Evolutionary conservation across 2,888 invertebrate species (phyloP).

Genomic region (Trimorus sp.): DNA sequence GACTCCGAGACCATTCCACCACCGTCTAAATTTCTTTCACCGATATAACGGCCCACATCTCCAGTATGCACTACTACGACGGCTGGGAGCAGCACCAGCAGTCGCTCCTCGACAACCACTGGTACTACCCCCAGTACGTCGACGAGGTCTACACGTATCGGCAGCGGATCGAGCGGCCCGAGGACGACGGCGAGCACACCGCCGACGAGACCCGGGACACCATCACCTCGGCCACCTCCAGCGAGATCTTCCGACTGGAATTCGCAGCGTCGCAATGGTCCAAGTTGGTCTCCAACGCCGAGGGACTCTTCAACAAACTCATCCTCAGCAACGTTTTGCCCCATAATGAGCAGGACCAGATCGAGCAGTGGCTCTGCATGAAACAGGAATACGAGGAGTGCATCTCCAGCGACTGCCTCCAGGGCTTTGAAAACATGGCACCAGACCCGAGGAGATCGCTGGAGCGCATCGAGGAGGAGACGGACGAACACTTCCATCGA

Average conservation of each 20-base stretch:
- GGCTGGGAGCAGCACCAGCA: conserved; percentile 56
- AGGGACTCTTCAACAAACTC: conserved; percentile 90
- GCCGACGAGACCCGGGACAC: conserved; percentile 77
- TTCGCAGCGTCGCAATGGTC: conserved; percentile 92
- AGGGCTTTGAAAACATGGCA: conserved; percentile 79
- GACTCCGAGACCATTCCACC: too few species aligned
- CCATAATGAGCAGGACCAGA: conserved; percentile 88
- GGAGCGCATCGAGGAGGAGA: conserved; percentile 83
- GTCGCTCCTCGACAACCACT: conserved; percentile 54
- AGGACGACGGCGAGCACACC: conserved; percentile 77
- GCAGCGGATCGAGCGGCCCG: conserved; percentile 66
- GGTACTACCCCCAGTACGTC: conserved; percentile 65
- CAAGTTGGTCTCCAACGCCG: conserved; percentile 91
- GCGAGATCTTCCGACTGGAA: conserved; percentile 86
- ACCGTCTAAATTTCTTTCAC: too few species aligned
- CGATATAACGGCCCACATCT: neutral
- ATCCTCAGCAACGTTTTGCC: conserved; percentile 87
- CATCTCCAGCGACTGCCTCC: conserved; percentile 84
- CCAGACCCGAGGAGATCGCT: conserved; percentile 82
- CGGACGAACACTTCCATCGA: conserved; percentile 77
- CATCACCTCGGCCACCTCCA: conserved; percentile 77
- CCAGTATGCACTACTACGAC: conserved; percentile 53
- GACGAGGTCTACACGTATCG: conserved; percentile 60
- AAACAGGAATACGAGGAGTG: conserved; percentile 95
- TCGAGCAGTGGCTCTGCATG: conserved; percentile 91